phyloP scores from a whole-genome alignment of 2,888 invertebrate genomes.

The Leptopilina drosophilae region DNA sequence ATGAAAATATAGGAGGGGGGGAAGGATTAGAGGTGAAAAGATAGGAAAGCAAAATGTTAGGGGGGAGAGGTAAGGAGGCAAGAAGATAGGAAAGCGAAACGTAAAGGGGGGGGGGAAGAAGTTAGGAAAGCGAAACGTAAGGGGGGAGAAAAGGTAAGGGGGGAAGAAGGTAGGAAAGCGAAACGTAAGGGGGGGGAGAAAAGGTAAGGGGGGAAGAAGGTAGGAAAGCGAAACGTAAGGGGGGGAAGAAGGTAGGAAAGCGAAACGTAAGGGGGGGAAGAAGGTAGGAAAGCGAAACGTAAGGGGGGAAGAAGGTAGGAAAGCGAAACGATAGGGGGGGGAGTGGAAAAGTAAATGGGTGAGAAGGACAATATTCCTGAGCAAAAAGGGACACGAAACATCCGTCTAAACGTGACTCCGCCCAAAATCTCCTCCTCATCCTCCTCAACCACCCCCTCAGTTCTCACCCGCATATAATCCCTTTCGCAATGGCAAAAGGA shows the following conservation, averaged over 20 bases:
- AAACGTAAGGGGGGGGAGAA: too few species aligned
- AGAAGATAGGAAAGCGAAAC: too few species aligned
- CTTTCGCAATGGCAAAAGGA: slow-evolving; percentile 41
- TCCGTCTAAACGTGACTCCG: slow-evolving; percentile 53
- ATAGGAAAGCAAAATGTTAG: too few species aligned
- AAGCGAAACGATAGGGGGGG: too few species aligned
- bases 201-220: too few species aligned
- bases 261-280: neutral
- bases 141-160: too few species aligned
- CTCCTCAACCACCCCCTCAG: slow-evolving; percentile 34
- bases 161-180: too few species aligned
- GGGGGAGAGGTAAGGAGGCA: too few species aligned
- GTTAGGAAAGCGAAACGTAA: too few species aligned
- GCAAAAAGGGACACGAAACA: slow-evolving; percentile 27
- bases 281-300: neutral
- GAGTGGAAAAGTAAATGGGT: neutral
- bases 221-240: neutral
- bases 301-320: neutral
- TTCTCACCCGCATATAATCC: slow-evolving; percentile 40
- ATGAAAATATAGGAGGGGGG: neutral
- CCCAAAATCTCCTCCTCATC: slow-evolving; percentile 17
- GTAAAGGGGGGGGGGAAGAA: too few species aligned
- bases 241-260: too few species aligned
- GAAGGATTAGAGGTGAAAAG: too few species aligned
- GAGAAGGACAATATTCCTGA: slow-evolving; percentile 20